phyloP scores from a whole-genome alignment of 2,113 vertebrate genomes.

The Neogobius melanostomus region DNA sequence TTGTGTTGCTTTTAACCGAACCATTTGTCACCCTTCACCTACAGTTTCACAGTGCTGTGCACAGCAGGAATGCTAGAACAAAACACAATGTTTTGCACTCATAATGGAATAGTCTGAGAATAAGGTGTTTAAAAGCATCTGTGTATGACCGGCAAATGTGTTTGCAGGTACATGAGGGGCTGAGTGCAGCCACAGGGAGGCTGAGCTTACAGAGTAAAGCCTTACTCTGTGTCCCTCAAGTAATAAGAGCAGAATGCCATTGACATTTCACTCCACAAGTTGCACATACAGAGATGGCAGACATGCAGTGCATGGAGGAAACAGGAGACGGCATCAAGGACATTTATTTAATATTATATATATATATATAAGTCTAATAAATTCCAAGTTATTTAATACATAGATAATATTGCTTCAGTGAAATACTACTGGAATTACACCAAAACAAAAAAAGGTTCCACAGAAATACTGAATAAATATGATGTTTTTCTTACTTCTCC shows the following conservation, averaged over 20 bases:
- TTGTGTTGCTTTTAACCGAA: conserved; percentile 59
- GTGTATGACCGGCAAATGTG: conserved; percentile 23
- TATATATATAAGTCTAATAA: too few species aligned
- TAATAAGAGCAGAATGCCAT: conserved; percentile 74
- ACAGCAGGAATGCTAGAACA: conserved; percentile 41
- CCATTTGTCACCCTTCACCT: conserved; percentile 58
- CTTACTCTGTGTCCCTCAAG: conserved; percentile 69
- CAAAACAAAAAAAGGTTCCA: too few species aligned
- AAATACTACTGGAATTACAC: too few species aligned
- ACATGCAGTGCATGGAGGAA: conserved; percentile 5
- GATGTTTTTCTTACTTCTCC: too few species aligned
- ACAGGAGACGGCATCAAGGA: conserved; percentile 11
- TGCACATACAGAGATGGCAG: conserved; percentile 30
- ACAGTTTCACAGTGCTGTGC: conserved; percentile 16
- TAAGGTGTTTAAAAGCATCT: conserved; percentile 56
- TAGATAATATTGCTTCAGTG: too few species aligned
- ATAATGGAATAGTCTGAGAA: conserved; percentile 48
- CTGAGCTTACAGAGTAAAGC: conserved; percentile 66
- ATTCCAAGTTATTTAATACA: too few species aligned
- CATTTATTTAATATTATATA: too few species aligned
- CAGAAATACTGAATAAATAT: too few species aligned
- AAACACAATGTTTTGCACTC: conserved; percentile 40
- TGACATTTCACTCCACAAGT: conserved; percentile 71
- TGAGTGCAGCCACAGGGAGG: conserved; percentile 52
- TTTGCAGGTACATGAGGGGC: conserved; percentile 45